phyloP scores from a whole-genome alignment of 2,888 invertebrate genomes.

The Glaucopsyche alexis region DNA sequence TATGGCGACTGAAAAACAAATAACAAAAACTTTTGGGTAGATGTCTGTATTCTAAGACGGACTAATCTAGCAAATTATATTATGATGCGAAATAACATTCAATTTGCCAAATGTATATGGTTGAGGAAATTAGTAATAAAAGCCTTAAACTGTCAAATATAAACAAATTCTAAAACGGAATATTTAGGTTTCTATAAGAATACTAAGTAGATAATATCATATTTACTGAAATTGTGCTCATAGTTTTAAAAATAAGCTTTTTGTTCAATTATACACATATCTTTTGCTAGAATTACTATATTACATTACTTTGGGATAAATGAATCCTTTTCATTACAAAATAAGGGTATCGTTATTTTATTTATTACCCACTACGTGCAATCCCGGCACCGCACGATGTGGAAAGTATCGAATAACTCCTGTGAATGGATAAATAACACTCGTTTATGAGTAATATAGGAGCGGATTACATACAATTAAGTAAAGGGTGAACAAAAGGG shows the following conservation, averaged over 20 bases:
- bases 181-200: too few species aligned
- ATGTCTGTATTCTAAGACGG: not conserved
- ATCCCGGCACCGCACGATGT: not conserved
- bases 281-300: not conserved
- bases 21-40: constrained; percentile 44
- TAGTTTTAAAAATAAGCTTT: not conserved
- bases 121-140: not conserved
- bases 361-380: constrained; percentile 32
- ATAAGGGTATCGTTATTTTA: not conserved
- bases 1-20: constrained; percentile 57
- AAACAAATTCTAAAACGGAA: too few species aligned
- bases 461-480: constrained; percentile 29
- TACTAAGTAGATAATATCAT: too few species aligned
- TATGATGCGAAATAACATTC: not conserved
- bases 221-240: too few species aligned
- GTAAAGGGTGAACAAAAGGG: constrained; percentile 44
- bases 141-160: not conserved
- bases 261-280: not conserved
- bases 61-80: constrained; percentile 5
- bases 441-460: constrained; percentile 29
- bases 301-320: not conserved
- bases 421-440: constrained; percentile 21
- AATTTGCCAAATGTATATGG: not conserved
- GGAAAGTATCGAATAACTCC: constrained; percentile 14
- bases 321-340: not conserved